Base-by-base conservation (phyloP, 2,888 invertebrate genomes). In the Drosophila gaucha region DNA sequence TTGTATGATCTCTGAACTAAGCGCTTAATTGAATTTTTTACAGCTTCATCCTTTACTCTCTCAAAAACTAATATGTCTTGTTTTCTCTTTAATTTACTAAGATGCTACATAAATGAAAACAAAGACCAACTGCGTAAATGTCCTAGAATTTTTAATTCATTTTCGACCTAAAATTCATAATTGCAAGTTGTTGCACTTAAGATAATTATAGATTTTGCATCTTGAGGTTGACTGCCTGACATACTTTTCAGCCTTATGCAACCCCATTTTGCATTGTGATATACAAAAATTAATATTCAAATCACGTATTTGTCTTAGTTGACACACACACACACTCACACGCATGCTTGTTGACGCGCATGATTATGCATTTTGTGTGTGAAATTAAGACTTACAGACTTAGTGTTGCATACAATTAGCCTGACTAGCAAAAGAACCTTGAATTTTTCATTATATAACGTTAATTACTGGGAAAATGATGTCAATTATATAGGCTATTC, bases 361-460 rank as follows among this genome's bases (percentile, higher is more conserved):
- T 85, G 84, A 86, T 86, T 74, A 83, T 86, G 86, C 84, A 85
- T 85, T 83, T 85, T 83, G 57, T 66, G 51, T 47, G 43, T 36
- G 47, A 51, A 76, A 86, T 80, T 86, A 80, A 69, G 63, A 69
- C 69, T 52, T 66, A 41, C 78, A 69, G 63, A 69, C 69, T 52
- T 66, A 41, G 16, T 60, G 67, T 67, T 67, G 67, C 67, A 67
- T 67, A 28, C 59, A 66, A 59, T 71, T 26, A 74, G 60, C 51
- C 65, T 51, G 52, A 28, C 24, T 26, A 10, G 24, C 58, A 56
- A 6, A 2, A 44, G 39, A 73, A 75, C 85, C 85, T 85, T 85
- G 84, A 86, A 68, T 59, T 43, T 24, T 14, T 2, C 1, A n/a
- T 12, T 38, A 16, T 31, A 18, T 52, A 62, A 33, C 52, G 52